Base-by-base conservation (phyloP, 37 sponge, comb jelly and placozoan genomes). In the Halisarca cf. caerulea region DNA sequence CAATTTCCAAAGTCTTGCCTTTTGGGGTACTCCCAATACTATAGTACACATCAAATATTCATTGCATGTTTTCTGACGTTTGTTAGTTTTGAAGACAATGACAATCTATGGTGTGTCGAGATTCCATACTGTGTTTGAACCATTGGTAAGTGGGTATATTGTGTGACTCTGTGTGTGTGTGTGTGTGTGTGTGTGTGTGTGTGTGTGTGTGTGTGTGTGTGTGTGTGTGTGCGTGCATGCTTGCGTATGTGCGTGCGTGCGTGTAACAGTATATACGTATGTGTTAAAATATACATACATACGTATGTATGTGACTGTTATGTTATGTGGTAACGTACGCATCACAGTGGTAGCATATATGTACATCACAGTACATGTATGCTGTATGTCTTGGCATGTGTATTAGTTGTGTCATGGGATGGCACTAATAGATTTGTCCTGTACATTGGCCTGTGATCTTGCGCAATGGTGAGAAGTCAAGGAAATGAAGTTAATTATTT, bases 121-220 rank as follows among this genome's bases (percentile, higher is more conserved):
- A 44, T 74, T 74, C 44, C 32, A 74, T 37, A 41, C 77, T 9
- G 77, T 74, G 21, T 23, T 74, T n/a, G 77, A 74, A 23, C 77
- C 77, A 74, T 25, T 74, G 77, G 77, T 74, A 39, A 21, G 77
- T 43, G 45, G 18, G 44, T 74, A 44, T 43, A 40, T 43, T 74
- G 42, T 44, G 77, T 40, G 25, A 41, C 23, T 74, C 44, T 44
- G 77, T 74, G 20, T 74, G 44, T 74, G 45, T 41, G 44, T 74
- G 77, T 43, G 6, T 43, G 45, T 74, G 42, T 44, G 77, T 40
- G 25, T 74, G 42, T 74, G 77, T 44, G 77, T 74, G 20, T 74
- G 44, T 74, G 42, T 74, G 45, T 74, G 24, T 23, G 45, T 23
- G 42, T 74, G 45, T 74, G 42, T 40, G 44, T 30, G 21, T 11